These are phyloP conservation scores for Noctua janthe DNA, from an alignment of 2,888 invertebrate genomes.

Conservation along the genomic window DNA sequence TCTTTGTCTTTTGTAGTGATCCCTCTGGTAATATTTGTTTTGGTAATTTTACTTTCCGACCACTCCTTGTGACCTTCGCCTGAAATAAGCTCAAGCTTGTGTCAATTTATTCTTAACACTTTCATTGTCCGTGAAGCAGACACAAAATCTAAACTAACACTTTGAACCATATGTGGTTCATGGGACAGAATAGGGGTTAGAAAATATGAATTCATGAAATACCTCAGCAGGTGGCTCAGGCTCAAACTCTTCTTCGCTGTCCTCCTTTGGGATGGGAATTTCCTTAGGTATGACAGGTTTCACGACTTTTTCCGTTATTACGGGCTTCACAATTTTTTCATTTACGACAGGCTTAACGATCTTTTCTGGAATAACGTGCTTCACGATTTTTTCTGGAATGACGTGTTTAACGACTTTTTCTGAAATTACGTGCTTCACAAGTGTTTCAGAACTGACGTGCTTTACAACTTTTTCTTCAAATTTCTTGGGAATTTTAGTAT, in stretches of 20 bases:
- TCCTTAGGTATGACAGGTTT: slow-evolving; percentile 50
- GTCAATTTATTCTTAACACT: neutral
- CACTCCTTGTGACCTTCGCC: slow-evolving; percentile 85
- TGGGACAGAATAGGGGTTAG: no score
- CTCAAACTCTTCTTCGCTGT: slow-evolving; percentile 61
- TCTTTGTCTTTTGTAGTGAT: slow-evolving; percentile 78
- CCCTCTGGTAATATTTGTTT: slow-evolving; percentile 79
- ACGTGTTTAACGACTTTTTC: slow-evolving; percentile 8
- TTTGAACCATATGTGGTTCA: neutral
- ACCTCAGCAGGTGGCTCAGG: slow-evolving; percentile 61
- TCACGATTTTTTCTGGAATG: slow-evolving; percentile 17
- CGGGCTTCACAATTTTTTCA: slow-evolving; percentile 3
- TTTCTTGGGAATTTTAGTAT: slow-evolving; percentile 54
- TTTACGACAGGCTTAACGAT: neutral
- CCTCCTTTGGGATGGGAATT: slow-evolving; percentile 46
- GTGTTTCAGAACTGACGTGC: slow-evolving; percentile 1
- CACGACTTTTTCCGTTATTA: slow-evolving; percentile 12
- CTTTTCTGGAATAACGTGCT: slow-evolving; percentile 16
- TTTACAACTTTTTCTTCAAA: slow-evolving; percentile 58
- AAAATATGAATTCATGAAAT: slow-evolving; percentile 14
- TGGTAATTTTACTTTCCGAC: slow-evolving; percentile 83
- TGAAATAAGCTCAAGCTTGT: slow-evolving; percentile 63
- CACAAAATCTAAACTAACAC: neutral
- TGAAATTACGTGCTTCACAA: neutral
- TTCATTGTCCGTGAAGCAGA: neutral